Evolutionary conservation across 2,888 invertebrate species (phyloP), one percentile per base, ranked within the genome.

Genomic region (Drosophila seclusa): DNA sequence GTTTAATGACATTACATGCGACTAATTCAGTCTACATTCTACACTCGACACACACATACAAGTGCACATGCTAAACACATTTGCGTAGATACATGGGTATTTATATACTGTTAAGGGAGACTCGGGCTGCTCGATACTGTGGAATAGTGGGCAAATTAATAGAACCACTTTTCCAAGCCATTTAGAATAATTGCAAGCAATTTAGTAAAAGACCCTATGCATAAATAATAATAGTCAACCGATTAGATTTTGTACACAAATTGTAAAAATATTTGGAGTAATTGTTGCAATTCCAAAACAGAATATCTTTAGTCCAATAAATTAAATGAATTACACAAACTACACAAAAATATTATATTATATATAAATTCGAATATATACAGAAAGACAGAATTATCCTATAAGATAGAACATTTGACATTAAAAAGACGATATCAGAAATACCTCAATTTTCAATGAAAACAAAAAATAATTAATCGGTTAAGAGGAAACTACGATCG

Each of bases 1-100:
- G 10, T 58, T 71, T 48, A 40, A 62, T 58, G 73, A 72, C 57
- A 38, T 52, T 62, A 38, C 52, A 62, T 36, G 34, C 52, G 57
- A 71, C 62, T 71, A 62, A 53, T 45, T 45, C 45, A 45, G 45
- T 45, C 45, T 24, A 45, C 16, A 45, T 45, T 45, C 21, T 31
- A 52, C 29, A 31, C 13, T 24, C 18, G 38, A 32, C 42, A 38
- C 16, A 42, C 34, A 55, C 7, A 27, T 45, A 52, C 18, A 29
- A 45, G 45, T 36, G 6, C 29, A 52, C 18, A 42, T 18, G 16
- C 29, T 29, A 24, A 45, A 24, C 24, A 45, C 45, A 45, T 24
- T 24, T 45, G 24, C 24, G 24, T 45, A 24, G 24, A 45, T 45
- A 45, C 16, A 24, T 24, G 24, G 45, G 45, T 45, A 45, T 45